Conservation (phyloP, 2,797 vertebrate species). For the Nasua narica region DNA sequence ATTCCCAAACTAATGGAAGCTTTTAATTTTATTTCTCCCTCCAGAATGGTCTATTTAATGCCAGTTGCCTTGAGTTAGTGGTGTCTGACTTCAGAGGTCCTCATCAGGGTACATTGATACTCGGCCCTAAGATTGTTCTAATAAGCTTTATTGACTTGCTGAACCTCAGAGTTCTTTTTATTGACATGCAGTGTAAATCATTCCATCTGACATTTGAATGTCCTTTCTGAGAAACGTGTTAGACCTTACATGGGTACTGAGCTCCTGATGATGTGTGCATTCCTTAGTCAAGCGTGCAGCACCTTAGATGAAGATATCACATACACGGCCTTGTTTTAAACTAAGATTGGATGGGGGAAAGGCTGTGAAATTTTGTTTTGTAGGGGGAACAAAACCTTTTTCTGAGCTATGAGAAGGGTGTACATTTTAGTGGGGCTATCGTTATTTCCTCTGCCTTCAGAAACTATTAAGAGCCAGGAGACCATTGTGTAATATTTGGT, state of each 20-base stretch:
- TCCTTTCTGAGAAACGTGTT: conserved; percentile 61
- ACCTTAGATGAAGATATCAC: background rate
- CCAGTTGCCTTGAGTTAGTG: conserved; percentile 40
- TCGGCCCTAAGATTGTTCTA: conserved; percentile 46
- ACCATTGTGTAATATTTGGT: background rate
- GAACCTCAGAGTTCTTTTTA: conserved; percentile 62
- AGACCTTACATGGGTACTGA: background rate
- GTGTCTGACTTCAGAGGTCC: conserved; percentile 31
- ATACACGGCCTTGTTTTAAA: background rate
- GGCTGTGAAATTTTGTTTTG: background rate
- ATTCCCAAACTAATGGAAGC: conserved; percentile 37
- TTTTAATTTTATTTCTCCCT: conserved; percentile 47
- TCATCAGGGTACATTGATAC: conserved; percentile 22
- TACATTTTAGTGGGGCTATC: background rate
- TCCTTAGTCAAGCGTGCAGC: background rate
- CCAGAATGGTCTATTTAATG: conserved; percentile 41
- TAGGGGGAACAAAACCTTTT: background rate
- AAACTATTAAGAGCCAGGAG: background rate
- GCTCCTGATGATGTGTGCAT: background rate
- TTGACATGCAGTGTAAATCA: conserved; percentile 66
- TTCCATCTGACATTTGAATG: conserved; percentile 73
- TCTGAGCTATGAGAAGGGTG: background rate
- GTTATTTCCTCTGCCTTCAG: background rate
- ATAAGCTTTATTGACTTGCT: conserved; percentile 69
- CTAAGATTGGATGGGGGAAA: background rate